Percentiles rank a stretch among this genome's conserved stretches.
Conservation (phyloP, 2,888 invertebrate species). For the Andricus quercusramuli region DNA sequence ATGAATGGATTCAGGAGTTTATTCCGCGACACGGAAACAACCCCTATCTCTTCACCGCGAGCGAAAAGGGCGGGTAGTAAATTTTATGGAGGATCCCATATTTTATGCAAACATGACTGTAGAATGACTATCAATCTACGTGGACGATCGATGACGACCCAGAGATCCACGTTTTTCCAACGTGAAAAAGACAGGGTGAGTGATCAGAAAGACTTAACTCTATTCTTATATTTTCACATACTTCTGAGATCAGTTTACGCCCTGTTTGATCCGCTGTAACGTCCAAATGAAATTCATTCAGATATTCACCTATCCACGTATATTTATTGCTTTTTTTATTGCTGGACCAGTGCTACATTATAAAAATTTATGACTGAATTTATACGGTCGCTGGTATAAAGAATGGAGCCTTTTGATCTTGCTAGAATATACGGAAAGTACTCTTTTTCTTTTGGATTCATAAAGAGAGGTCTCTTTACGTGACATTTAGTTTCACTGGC, state of each 20-base stretch:
- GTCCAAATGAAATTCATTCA: conserved; percentile 49
- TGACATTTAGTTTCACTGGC: neutral
- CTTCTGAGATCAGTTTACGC: conserved; percentile 43
- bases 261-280: conserved; percentile 39
- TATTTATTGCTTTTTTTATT: conserved; percentile 54
- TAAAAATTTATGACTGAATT: conserved; percentile 49
- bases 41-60: conserved; percentile 41
- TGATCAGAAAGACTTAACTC: neutral
- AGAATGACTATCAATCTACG: conserved; percentile 59
- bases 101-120: conserved; percentile 63
- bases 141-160: conserved; percentile 48
- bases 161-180: conserved; percentile 45
- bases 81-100: conserved; percentile 62
- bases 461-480: neutral
- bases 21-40: conserved; percentile 66
- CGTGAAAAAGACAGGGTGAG: conserved; percentile 4
- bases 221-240: conserved; percentile 20
- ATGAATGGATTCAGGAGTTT: conserved; percentile 51
- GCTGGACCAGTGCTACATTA: conserved; percentile 50
- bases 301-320: conserved; percentile 53
- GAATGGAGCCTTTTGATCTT: conserved; percentile 7
- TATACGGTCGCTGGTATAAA: conserved; percentile 17
- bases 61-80: conserved; percentile 55
- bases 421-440: conserved; percentile 6
- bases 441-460: neutral